Percentiles rank a stretch among this genome's conserved stretches.
Conservation (phyloP, 2,113 vertebrate species). For the Brachypteracias leptosomus region DNA sequence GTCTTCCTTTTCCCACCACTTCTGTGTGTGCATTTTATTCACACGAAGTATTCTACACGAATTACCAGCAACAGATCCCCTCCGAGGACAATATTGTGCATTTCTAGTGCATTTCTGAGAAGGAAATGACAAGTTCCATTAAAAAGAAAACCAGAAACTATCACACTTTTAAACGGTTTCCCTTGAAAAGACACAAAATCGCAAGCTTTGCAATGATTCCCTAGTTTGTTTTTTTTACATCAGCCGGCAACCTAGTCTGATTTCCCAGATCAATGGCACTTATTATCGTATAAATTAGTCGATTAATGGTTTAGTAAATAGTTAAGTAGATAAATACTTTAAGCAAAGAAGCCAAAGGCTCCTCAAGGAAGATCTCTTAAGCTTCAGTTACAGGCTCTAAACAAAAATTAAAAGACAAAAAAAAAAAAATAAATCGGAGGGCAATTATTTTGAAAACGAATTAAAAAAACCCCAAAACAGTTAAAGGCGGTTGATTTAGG, state of each 20-base stretch:
- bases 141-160: not conserved
- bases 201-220: not conserved
- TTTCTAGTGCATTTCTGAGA: not conserved
- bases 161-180: not conserved
- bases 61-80: not conserved
- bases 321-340: slow-evolving; percentile 43
- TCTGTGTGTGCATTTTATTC: not conserved
- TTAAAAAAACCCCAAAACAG: not conserved
- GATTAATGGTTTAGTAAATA: slow-evolving; percentile 33
- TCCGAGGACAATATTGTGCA: not conserved
- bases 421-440: not conserved
- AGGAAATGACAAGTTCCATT: not conserved
- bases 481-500: slow-evolving; percentile 25
- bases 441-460: slow-evolving; percentile 52
- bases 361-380: not conserved
- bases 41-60: not conserved
- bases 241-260: not conserved
- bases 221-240: not conserved
- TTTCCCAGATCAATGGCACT: slow-evolving; percentile 25
- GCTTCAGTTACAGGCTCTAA: not conserved
- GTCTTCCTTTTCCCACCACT: not conserved
- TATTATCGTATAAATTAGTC: slow-evolving; percentile 7
- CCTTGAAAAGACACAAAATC: not conserved
- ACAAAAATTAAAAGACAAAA: not conserved
- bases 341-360: slow-evolving; percentile 17